phyloP scores from a whole-genome alignment of 2,797 vertebrate genomes.

The Halcyon badia region DNA sequence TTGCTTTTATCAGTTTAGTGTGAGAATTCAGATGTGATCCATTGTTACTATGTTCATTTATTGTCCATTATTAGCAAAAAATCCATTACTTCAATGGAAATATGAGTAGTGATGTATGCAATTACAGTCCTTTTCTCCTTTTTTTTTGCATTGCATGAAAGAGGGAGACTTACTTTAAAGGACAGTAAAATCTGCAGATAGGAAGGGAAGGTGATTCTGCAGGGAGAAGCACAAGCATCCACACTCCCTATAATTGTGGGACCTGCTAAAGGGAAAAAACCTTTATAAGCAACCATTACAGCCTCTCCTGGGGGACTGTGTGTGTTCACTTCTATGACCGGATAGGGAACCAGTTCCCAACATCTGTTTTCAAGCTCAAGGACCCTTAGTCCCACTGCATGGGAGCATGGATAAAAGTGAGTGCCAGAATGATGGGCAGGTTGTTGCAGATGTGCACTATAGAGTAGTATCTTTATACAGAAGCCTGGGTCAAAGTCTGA shows the following conservation, averaged over 20 bases:
- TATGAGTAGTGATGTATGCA: not conserved
- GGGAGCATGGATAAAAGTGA: not conserved
- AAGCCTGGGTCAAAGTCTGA: not conserved
- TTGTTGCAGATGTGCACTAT: not conserved
- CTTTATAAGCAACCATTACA: not conserved
- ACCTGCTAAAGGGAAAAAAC: not conserved
- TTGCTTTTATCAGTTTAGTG: not conserved
- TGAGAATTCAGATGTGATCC: not conserved
- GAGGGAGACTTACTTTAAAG: not conserved
- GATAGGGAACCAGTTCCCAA: not conserved
- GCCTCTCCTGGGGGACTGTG: not conserved
- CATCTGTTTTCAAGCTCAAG: not conserved
- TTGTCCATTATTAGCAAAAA: constrained; percentile 28
- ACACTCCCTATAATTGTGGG: not conserved
- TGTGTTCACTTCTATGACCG: not conserved
- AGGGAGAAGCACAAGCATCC: not conserved
- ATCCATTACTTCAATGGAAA: constrained; percentile 19
- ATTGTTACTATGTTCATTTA: constrained; percentile 8
- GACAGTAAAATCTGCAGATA: not conserved
- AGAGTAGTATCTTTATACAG: not conserved
- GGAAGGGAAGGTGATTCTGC: not conserved
- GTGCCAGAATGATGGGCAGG: not conserved
- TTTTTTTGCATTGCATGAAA: not conserved
- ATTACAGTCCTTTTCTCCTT: constrained; percentile 19
- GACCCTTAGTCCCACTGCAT: not conserved